phyloP scores from a whole-genome alignment of 2,888 invertebrate genomes.

The Eilema sororculum region DNA sequence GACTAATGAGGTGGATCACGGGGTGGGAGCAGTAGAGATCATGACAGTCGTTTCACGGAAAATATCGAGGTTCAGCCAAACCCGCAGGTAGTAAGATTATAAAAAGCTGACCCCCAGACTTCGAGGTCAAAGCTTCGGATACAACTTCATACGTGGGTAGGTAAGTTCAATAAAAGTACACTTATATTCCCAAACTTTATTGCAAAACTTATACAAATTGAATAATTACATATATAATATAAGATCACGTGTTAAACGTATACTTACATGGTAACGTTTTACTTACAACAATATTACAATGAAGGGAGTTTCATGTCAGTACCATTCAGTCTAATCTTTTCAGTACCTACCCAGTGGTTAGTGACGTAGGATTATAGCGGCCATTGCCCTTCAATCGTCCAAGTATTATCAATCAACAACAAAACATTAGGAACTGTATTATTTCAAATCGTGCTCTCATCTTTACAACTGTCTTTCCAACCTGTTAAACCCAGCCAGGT shows the following conservation, averaged over 20 bases:
- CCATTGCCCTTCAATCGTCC: neutral
- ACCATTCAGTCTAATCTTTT: slow-evolving; percentile 30
- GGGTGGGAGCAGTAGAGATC: no score
- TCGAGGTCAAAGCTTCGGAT: no score
- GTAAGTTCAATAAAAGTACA: slow-evolving; percentile 19
- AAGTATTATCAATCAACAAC: neutral
- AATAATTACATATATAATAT: slow-evolving; percentile 50
- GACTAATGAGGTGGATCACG: no score
- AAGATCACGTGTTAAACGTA: slow-evolving; percentile 51
- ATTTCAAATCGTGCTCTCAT: neutral
- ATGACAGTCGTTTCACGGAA: no score
- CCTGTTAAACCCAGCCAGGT: neutral
- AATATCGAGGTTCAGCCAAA: no score
- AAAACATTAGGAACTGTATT: slow-evolving; percentile 2
- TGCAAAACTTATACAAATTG: slow-evolving; percentile 70
- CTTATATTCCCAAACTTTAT: slow-evolving; percentile 69
- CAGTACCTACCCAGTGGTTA: slow-evolving; percentile 8
- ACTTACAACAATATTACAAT: slow-evolving; percentile 23
- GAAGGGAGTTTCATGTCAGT: slow-evolving; percentile 34
- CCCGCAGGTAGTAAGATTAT: no score
- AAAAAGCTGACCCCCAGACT: no score
- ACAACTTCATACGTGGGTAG: no score
- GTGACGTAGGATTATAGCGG: neutral
- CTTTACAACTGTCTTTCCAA: neutral
- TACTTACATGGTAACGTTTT: slow-evolving; percentile 36